A percentile compares a stretch with the other conserved stretches of the same genome.
Conservation (phyloP, 1,140 invertebrate genomes). For the Calliphora vicina region DNA sequence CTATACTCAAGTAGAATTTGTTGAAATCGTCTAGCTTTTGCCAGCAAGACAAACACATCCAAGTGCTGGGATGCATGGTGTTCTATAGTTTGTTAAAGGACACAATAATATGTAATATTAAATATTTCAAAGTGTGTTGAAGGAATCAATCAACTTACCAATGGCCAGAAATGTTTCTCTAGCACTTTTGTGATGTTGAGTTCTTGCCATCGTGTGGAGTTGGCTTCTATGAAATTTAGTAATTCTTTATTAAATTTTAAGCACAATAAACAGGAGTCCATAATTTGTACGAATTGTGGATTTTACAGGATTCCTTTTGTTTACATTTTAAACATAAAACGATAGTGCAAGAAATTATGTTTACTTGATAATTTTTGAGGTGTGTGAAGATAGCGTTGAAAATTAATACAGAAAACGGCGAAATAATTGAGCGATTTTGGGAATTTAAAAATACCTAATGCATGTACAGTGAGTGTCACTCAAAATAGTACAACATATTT, state of each 20-base stretch:
- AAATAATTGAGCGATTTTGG: too few species aligned
- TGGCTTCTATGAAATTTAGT: neutral
- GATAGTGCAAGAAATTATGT: too few species aligned
- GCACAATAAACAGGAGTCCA: conserved; percentile 1
- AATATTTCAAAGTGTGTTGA: too few species aligned
- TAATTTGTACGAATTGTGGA: conserved; percentile 49
- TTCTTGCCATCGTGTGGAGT: conserved; percentile 16
- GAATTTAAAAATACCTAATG: too few species aligned
- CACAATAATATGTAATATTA: too few species aligned
- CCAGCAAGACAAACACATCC: neutral
- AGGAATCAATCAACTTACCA: neutral
- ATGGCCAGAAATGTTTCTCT: conserved; percentile 14
- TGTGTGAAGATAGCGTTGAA: too few species aligned
- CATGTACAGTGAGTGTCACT: too few species aligned
- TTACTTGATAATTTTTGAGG: too few species aligned
- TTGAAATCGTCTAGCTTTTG: neutral
- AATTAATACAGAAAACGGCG: too few species aligned
- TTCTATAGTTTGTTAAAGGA: neutral
- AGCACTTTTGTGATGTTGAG: neutral
- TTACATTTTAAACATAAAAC: conserved; percentile 48
- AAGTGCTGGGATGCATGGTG: neutral
- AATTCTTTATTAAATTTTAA: neutral
- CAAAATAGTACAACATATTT: too few species aligned
- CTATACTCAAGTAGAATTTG: neutral
- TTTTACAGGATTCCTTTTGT: conserved; percentile 57